Evolutionary conservation across 2,797 vertebrate species (phyloP).

Genomic region (Thunnus albacares): DNA sequence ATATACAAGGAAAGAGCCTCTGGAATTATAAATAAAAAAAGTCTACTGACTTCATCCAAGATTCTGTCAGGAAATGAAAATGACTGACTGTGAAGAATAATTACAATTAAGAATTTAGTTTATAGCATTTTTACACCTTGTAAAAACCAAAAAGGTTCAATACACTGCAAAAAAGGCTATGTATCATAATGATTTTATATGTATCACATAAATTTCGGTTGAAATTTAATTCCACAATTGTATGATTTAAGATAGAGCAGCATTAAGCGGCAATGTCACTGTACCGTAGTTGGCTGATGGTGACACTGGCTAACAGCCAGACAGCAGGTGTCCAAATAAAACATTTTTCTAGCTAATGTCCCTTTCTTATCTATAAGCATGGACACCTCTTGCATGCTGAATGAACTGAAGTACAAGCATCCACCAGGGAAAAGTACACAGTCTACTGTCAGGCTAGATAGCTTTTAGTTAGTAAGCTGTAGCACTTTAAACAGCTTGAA

Average conservation of each 20-base stretch:
- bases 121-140: background rate
- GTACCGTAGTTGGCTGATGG: background rate
- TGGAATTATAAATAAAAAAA: constrained; percentile 64
- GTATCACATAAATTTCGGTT: background rate
- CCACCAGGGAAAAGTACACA: background rate
- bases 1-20: constrained; percentile 42
- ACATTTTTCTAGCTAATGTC: background rate
- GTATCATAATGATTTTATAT: background rate
- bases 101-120: constrained; percentile 7
- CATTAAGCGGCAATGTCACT: background rate
- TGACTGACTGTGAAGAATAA: constrained; percentile 7
- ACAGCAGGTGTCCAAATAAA: background rate
- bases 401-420: background rate
- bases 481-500: background rate
- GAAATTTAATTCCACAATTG: background rate
- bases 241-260: background rate
- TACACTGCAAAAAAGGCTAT: background rate
- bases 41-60: constrained; percentile 27
- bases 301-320: constrained; percentile 1
- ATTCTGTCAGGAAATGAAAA: constrained; percentile 42
- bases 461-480: background rate
- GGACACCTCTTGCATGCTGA: background rate
- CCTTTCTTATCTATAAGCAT: background rate
- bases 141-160: background rate
- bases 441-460: background rate